Base-by-base conservation (phyloP, 2,113 vertebrate species). In the Ctenomys sociabilis region DNA sequence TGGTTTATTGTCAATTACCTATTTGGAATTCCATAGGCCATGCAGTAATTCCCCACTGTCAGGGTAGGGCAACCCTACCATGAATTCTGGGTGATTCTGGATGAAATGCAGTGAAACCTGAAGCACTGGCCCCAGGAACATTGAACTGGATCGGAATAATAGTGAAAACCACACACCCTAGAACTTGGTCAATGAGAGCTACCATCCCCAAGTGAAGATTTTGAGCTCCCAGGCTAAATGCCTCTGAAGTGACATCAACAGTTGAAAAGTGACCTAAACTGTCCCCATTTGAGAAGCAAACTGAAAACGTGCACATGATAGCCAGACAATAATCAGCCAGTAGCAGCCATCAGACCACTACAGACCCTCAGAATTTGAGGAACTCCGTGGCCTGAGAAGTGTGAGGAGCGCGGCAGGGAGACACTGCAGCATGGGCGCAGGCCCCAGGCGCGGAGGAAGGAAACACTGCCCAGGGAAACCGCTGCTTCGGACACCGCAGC, bases 271-370 rank as follows among this genome's bases (percentile, higher is more conserved):
- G 45, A 32, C 37, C 17, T 32, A 49, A 52, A 32, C 1, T 1
- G 49, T 82, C 61, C 85, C 37, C 1, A 2, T 49, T 88, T 83
- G 24, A 24, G 54, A n/a, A 94, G 37, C 5, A 21, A 13, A 66
- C 5, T 43, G 73, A 83, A 54, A 75, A 80, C 0, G 1, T n/a
- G 37, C 12, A 40, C 7, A 35, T 19, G 5, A 75, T 73, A 90
- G 43, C 17, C 57, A 37, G 30, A 17, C 30, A 5, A 17, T 10
- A 45, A 12, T 5, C 24, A 78, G 28, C 1, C 45, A 70, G 52
- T 30, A 26, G 17, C 0, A 1, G 21, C 10, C 0, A 14, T 10
- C 7, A 11, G n/a, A 35, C 17, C 43, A 1, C 0, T 45, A 26
- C 1, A n/a, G 64, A n/a, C 35, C 16, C 1, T 26, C 72, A 2